Evolutionary conservation across 2,888 invertebrate species (phyloP).

Genomic region (Drosophila pseudotakahashii): DNA sequence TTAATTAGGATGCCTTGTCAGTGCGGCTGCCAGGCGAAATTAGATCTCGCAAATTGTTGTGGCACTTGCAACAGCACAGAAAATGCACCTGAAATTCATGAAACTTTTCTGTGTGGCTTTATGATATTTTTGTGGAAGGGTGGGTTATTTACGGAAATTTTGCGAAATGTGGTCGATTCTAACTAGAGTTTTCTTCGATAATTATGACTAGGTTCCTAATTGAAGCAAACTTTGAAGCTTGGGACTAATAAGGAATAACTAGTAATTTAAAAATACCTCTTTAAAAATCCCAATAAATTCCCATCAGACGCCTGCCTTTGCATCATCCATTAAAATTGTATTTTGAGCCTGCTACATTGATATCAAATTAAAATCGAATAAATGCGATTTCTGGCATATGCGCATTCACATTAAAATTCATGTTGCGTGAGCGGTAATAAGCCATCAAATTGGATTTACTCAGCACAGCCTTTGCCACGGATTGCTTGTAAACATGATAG

Average conservation of each 20-base stretch:
- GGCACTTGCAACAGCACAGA: constrained; percentile 4
- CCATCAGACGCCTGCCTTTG: no score
- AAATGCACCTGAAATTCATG: background rate
- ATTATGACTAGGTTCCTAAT: no score
- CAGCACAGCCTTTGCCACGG: constrained; percentile 4
- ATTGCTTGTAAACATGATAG: constrained; percentile 24
- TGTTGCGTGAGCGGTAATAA: constrained; percentile 61
- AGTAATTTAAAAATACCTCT: no score
- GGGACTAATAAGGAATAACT: no score
- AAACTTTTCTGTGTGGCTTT: background rate
- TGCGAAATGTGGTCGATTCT: background rate
- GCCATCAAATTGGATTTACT: constrained; percentile 62
- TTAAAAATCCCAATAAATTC: background rate
- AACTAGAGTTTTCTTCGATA: background rate
- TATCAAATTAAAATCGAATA: constrained; percentile 8
- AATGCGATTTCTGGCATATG: constrained; percentile 47
- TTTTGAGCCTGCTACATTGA: background rate
- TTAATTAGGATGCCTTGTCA: constrained; percentile 34
- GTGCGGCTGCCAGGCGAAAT: constrained; percentile 1
- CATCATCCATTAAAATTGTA: background rate
- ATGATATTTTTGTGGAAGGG: background rate
- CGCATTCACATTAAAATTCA: constrained; percentile 63
- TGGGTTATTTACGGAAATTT: background rate
- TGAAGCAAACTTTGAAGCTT: no score
- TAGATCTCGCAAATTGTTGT: constrained; percentile 1